Evolutionary conservation across 2,888 invertebrate species (phyloP), one percentile per base, ranked within the genome.

Genomic region (Camponotus fellah): DNA sequence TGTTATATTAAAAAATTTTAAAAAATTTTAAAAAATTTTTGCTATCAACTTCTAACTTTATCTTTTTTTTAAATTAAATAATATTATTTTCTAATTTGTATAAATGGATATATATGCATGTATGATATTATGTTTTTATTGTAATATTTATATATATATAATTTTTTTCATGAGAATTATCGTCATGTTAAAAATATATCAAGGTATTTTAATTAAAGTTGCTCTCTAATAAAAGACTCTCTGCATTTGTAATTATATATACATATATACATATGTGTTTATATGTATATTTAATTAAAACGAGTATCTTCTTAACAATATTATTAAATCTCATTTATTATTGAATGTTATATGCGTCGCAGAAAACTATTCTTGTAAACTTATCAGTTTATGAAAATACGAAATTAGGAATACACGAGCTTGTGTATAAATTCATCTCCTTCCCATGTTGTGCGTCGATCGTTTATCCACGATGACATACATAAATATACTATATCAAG

Each of bases 391-490:
- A 66, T 77, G 32, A 3, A 58, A 77, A 69, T 58, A 69, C 32
- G 32, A 43, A 69, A 79, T 79, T 79, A 46, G 17, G 14, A 1
- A 60, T 79, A 46, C 58, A 60, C 46, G 43, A 68, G 12, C 34
- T 40, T 56, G 32, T 68, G n/a, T 58, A 10, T 56, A 71, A 77
- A 58, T 72, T 72, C 40, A 80, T 71, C 60, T 17, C 21, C 8
- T 69, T 79, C 32, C 21, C 40, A 71, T 49, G 60, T 79, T 58
- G 12, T 60, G 12, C 69, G 56, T 71, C 72, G 17, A 80, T 72
- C 60, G 46, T 71, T 71, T 79, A 79, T 79, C n/a, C 71, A 4
- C 46, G 10, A 43, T 21, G 17, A 10, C 12, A 34, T 14, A 60
- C 3, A n/a, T 4, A 46, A 34, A 60, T 71, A 60, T 80, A 60